Evolutionary conservation across 1,140 invertebrate species (phyloP), one percentile per base, ranked within the genome.

Genomic region (Macrobrachium rosenbergii): DNA sequence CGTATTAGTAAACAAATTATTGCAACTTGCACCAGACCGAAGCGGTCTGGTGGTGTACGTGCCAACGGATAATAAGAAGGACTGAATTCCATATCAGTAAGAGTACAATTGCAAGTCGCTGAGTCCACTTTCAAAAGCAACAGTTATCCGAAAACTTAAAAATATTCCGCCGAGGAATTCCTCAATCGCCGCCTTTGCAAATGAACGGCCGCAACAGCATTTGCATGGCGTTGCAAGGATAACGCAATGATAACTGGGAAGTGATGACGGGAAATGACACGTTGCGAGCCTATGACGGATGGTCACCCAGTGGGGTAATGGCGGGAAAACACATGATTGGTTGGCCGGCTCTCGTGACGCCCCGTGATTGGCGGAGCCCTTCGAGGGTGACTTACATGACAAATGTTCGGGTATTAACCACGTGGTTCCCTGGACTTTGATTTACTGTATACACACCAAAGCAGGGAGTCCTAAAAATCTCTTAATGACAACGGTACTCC

Each of bases 221-320:
- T 79, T 79, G 83, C 83, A 85, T 85, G 83, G 83, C 60, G 83
- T 59, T 37, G 28, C 28, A 37, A 37, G 28, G 3, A 75, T 85
- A 85, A 85, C 72, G 76, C 83, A 85, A 79, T 79, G 83, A 85
- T 85, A 76, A 85, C 75, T 72, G 52, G 83, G 83, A 64, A 79
- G 83, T 79, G 83, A 76, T 69, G 83, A 85, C 83, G 75, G 19
- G n/a, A 69, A 85, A 85, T 85, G 83, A 85, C 83, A 85, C 45
- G 83, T 79, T 85, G 19, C 63, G 75, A 62, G 45, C 60, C 60
- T 73, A 21, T 85, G 83, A 85, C 76, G 45, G 83, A 85, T 85
- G 77, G 75, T 43, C 3, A n/a, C 62, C 23, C 75, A 76, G 69
- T 77, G 63, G 69, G 83, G 76, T 67, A 79, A 64, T 78, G 37